Evolutionary conservation across 2,113 vertebrate genomes (phyloP), one percentile per base, ranked within the genome.

Genomic region (Paralichthys olivaceus): DNA sequence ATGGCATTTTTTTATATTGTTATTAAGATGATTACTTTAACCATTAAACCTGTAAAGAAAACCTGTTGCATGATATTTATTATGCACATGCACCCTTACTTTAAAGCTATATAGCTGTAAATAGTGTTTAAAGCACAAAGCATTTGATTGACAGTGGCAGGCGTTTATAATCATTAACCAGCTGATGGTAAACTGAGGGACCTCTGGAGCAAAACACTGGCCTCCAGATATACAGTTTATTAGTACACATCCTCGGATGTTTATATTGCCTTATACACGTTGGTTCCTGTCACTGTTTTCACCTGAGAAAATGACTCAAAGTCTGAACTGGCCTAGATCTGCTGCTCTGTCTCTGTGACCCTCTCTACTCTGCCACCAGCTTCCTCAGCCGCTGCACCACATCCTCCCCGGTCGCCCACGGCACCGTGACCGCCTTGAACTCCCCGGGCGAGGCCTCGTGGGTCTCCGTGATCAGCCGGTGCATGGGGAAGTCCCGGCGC

Each of bases 401-500:
- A 0, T 98, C 97, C 1, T 89, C 57, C 0, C 89, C 98, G 0
- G 92, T 96, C 3, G 90, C 94, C 98, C 98, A 99, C 0, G 98
- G 96, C 75, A 97, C 96, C 13, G 96, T 95, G 1, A 85, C 79
- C n/a, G 97, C 95, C 80, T 93, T 95, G 89, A 96, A 95, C 12
- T 94, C 90, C 11, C 95, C 95, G 0, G 96, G 95, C 80, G 94
- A 94, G 29, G 95, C 85, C 43, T 96, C 95, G 56, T 95, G 95
- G 66, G 92, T 94, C 90, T 98, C 96, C 19, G 93, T 94, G 86
- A 96, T 94, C 69, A 98, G 89, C 43, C 92, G 90, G 91, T 99
- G 97, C 97, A 99, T 97, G 66, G 97, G 96, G 61, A 96, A 99
- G 29, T 96, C 95, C 32, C 94, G 92, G 9, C 98, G 92, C 0